Base-by-base conservation (phyloP, 2,888 invertebrate species). In the Parasteatoda lunata region DNA sequence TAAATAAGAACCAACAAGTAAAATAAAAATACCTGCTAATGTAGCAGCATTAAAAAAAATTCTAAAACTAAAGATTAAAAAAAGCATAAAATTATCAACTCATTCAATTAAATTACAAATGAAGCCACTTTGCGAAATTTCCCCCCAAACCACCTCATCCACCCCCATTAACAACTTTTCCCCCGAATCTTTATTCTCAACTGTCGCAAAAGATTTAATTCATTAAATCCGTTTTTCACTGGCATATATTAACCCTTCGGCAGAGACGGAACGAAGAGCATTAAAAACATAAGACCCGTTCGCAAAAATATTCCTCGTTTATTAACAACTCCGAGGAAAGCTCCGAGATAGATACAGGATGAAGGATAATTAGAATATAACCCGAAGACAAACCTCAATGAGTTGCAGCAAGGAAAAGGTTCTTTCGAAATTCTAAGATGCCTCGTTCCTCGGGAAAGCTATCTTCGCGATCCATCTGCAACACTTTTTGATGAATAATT, bases 401-500 rank as follows among this genome's bases (percentile, higher is more conserved):
- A 75, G 79, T 79, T 76, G 70, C 45, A 13, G 15, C 59, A 11
- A 64, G 49, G 48, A 11, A 8, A 30, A 30, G 30, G 3, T 52
- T 45, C 9, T 11, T 49, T 48, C 64, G 6, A 9, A 45, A 13
- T 52, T n/a, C 64, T 65, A 76, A 48, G 48, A 64, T 49, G 64
- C 51, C 77, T 64, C 59, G 70, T 64, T 71, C 70, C 79, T 15
- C 54, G n/a, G 54, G 59, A 51, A 70, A n/a, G 49, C 75, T 15
- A n/a, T 52, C 47, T 45, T 30, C 66, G 51, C 54, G 68, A 77
- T 77, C 84, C 77, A 76, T 76, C 64, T 64, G 54, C 65, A 72
- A 80, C 82, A 82, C 86, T 82, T 82, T 87, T 87, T 87, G 86
- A 87, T 87, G 86, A 87, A 87, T 87, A 87, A 87, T 87, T 87